A percentile compares a stretch with the other conserved stretches of the same genome.
Conservation (phyloP, 2,888 invertebrate genomes). For the Pristionchus exspectatus region DNA sequence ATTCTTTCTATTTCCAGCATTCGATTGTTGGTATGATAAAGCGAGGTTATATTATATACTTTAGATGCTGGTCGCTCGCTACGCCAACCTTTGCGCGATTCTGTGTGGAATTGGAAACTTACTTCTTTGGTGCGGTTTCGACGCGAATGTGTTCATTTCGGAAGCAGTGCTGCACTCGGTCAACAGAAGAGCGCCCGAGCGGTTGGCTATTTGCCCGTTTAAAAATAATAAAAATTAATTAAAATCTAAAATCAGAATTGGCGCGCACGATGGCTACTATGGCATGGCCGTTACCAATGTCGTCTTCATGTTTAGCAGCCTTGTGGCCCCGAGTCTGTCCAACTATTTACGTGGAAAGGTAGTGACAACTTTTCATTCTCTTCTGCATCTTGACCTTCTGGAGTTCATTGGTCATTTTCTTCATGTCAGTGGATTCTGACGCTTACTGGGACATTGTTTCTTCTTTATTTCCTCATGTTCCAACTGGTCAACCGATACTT, state of each 20-base stretch:
- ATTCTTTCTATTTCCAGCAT: no score
- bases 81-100: neutral
- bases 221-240: no score
- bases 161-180: neutral
- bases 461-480: conserved; percentile 3
- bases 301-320: neutral
- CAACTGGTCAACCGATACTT: conserved; percentile 19
- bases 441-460: neutral
- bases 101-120: neutral
- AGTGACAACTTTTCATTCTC: no score
- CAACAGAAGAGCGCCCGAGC: neutral
- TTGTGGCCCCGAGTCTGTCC: neutral
- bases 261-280: conserved; percentile 38
- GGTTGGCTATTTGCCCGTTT: no score
- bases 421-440: conserved; percentile 29
- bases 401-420: neutral
- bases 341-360: conserved; percentile 2
- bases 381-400: no score
- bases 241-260: no score
- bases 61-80: neutral
- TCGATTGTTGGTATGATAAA: no score
- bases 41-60: no score
- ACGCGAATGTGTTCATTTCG: neutral
- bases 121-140: neutral
- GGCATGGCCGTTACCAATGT: neutral